phyloP scores from a whole-genome alignment of 2,888 invertebrate genomes.

The Ormia ochracea region DNA sequence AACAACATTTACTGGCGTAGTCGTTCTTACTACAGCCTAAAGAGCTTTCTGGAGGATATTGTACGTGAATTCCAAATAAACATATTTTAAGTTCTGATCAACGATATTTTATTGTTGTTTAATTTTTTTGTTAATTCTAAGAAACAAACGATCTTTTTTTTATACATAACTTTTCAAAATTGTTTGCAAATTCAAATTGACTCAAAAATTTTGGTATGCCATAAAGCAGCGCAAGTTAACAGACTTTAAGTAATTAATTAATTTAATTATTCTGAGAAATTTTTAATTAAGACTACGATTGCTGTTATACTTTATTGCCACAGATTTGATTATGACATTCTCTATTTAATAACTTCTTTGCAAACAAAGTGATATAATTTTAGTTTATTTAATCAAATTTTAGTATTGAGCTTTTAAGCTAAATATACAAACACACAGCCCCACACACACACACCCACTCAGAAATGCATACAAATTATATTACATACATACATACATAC shows the following conservation, averaged over 20 bases:
- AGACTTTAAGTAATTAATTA: neutral
- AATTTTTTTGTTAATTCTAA: neutral
- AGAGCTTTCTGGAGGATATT: constrained; percentile 73
- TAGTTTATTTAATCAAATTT: constrained; percentile 62
- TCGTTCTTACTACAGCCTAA: constrained; percentile 75
- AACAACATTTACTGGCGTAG: constrained; percentile 76
- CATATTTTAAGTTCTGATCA: constrained; percentile 69
- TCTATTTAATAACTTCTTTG: constrained; percentile 66
- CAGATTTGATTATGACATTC: neutral
- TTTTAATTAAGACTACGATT: too few relatives aligned
- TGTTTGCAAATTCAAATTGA: constrained; percentile 45
- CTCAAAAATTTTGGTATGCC: neutral
- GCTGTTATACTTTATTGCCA: too few relatives aligned
- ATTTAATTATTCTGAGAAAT: too few relatives aligned
- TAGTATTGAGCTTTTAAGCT: constrained; percentile 62
- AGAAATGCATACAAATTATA: too few relatives aligned
- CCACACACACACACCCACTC: too few relatives aligned
- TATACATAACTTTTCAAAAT: constrained; percentile 32
- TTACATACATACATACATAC: too few relatives aligned
- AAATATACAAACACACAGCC: too few relatives aligned
- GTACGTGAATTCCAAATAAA: constrained; percentile 75
- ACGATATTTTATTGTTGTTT: neutral
- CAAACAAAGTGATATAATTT: constrained; percentile 74
- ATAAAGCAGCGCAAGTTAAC: neutral
- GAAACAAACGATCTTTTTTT: constrained; percentile 32